Conservation (phyloP, 2,797 vertebrate genomes). For the Anguilla megastoma region DNA sequence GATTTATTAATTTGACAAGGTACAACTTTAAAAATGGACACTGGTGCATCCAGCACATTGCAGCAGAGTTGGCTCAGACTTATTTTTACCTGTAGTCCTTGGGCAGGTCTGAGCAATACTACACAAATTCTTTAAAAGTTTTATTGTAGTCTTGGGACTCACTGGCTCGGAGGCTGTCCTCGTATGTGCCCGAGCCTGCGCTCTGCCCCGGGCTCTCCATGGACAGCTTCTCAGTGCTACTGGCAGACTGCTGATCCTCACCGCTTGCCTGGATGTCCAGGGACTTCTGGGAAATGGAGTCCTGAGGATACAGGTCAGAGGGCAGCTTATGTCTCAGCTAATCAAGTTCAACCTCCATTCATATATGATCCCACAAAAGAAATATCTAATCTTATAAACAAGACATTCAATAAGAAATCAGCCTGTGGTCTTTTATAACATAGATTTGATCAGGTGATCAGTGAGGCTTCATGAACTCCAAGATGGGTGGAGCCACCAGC, state of each 20-base stretch:
- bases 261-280: constrained; percentile 87
- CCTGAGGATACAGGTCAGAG: constrained; percentile 65
- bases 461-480: neutral
- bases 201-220: constrained; percentile 78
- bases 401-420: neutral
- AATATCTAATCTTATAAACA: neutral
- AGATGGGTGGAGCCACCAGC: neutral
- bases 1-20: neutral
- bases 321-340: neutral
- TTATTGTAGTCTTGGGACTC: constrained; percentile 48
- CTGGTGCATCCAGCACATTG: neutral
- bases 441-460: neutral
- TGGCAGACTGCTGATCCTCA: constrained; percentile 80
- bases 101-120: neutral
- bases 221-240: constrained; percentile 66
- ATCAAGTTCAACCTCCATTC: neutral
- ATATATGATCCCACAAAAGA: neutral
- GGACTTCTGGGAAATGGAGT: constrained; percentile 94
- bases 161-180: constrained; percentile 78
- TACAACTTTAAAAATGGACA: neutral
- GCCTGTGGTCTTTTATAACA: neutral
- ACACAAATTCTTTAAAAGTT: neutral
- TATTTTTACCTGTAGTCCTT: neutral
- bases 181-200: constrained; percentile 64
- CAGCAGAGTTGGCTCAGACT: neutral